These are phyloP conservation scores for Torymus texanus DNA, from an alignment of 2,888 invertebrate species.

Conservation along the genomic window DNA sequence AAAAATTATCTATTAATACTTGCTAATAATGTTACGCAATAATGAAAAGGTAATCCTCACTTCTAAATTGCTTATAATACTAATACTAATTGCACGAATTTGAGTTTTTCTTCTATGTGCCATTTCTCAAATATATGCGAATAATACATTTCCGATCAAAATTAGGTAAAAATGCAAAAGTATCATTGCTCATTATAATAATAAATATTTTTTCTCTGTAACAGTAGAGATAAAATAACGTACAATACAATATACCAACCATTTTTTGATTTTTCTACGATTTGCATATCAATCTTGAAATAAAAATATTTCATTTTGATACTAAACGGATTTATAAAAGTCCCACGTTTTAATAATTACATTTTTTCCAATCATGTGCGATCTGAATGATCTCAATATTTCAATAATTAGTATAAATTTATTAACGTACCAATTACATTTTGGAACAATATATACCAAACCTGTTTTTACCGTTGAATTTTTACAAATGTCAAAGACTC, in stretches of 20 bases:
- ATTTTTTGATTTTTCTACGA: neutral
- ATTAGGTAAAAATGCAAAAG: slow-evolving; percentile 12
- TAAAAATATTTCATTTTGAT: neutral
- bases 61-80: slow-evolving; percentile 11
- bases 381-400: slow-evolving; percentile 9
- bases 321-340: slow-evolving; percentile 5
- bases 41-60: neutral
- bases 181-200: neutral
- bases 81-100: slow-evolving; percentile 1
- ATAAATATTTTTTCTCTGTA: neutral
- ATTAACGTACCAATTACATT: slow-evolving; percentile 15
- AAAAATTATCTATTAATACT: slow-evolving; percentile 8
- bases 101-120: neutral
- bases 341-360: too few species aligned
- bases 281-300: slow-evolving; percentile 22
- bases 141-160: slow-evolving; percentile 32
- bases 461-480: slow-evolving; percentile 31
- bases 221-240: neutral
- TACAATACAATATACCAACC: slow-evolving; percentile 3
- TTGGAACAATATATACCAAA: slow-evolving; percentile 10
- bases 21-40: slow-evolving; percentile 11
- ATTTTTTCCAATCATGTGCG: neutral
- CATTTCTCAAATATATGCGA: neutral
- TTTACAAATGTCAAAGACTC: slow-evolving; percentile 36
- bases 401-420: neutral